A percentile compares a stretch with the other conserved stretches of the same genome.
phyloP scores from a whole-genome alignment of 2,113 vertebrate genomes.

The Malurus elegans region DNA sequence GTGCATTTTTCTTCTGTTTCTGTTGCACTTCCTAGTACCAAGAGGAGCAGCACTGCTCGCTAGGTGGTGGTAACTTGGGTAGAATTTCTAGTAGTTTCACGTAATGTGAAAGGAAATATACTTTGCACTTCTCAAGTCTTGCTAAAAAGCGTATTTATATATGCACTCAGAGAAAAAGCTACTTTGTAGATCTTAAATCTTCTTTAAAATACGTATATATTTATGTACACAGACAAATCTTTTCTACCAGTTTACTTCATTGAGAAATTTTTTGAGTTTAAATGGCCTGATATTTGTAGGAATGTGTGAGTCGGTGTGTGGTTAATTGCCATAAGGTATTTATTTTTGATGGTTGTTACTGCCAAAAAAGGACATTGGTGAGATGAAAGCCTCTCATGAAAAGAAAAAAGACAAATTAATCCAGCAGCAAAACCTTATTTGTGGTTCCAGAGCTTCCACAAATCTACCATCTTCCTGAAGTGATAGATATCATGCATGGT shows the following conservation, averaged over 20 bases:
- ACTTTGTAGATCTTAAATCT: not conserved
- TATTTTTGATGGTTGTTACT: not conserved
- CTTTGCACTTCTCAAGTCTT: not conserved
- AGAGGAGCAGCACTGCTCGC: not conserved
- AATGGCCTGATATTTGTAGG: not conserved
- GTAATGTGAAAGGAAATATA: not conserved
- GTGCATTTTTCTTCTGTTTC: not conserved
- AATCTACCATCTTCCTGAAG: not conserved
- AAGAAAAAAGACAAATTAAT: too few relatives aligned
- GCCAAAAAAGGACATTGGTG: not conserved
- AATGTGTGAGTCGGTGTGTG: not conserved
- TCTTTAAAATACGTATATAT: accelerated
- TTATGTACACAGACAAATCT: accelerated
- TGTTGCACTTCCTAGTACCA: accelerated
- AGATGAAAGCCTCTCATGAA: accelerated
- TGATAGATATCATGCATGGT: accelerated
- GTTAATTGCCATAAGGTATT: not conserved
- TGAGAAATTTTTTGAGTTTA: not conserved
- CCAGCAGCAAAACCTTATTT: not conserved
- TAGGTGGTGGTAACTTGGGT: not conserved
- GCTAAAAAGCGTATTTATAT: not conserved
- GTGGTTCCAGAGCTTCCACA: not conserved
- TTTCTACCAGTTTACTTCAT: not conserved
- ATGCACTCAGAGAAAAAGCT: not conserved
- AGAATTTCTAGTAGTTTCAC: not conserved